These are phyloP conservation scores for Leuciscus waleckii DNA, from an alignment of 2,797 vertebrate species.

Conservation along the genomic window DNA sequence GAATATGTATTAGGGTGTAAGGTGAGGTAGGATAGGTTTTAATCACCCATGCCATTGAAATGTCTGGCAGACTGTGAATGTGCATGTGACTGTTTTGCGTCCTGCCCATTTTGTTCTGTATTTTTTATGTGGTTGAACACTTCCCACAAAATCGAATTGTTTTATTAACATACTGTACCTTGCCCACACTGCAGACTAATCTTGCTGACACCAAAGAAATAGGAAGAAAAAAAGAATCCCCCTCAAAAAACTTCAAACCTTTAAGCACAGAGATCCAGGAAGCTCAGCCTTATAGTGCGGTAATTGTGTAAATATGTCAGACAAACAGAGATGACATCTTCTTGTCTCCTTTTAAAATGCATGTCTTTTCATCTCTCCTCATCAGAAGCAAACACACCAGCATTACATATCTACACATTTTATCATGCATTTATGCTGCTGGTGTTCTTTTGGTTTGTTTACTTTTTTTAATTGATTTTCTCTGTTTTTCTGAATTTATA, in stretches of 20 bases:
- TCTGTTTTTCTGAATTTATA: constrained; percentile 1
- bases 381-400: constrained; percentile 65
- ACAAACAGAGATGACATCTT: constrained; percentile 66
- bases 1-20: constrained; percentile 77
- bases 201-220: constrained; percentile 66
- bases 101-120: background rate
- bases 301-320: constrained; percentile 82
- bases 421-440: constrained; percentile 60
- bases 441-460: constrained; percentile 72
- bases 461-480: constrained; percentile 66
- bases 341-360: constrained; percentile 71
- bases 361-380: constrained; percentile 72
- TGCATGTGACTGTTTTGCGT: background rate
- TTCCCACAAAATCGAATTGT: background rate
- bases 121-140: background rate
- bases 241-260: constrained; percentile 64
- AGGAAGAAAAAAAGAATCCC: constrained; percentile 37
- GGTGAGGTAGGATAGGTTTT: constrained; percentile 68
- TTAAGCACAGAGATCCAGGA: constrained; percentile 62
- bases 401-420: constrained; percentile 65
- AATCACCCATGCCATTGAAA: constrained; percentile 77
- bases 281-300: constrained; percentile 67
- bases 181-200: constrained; percentile 64
- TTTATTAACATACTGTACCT: background rate
- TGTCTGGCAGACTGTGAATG: constrained; percentile 5